A percentile compares a stretch with the other conserved stretches of the same genome.
These are phyloP conservation scores for Tapirus indicus DNA, from an alignment of 2,797 vertebrate genomes.

Conservation along the genomic window DNA sequence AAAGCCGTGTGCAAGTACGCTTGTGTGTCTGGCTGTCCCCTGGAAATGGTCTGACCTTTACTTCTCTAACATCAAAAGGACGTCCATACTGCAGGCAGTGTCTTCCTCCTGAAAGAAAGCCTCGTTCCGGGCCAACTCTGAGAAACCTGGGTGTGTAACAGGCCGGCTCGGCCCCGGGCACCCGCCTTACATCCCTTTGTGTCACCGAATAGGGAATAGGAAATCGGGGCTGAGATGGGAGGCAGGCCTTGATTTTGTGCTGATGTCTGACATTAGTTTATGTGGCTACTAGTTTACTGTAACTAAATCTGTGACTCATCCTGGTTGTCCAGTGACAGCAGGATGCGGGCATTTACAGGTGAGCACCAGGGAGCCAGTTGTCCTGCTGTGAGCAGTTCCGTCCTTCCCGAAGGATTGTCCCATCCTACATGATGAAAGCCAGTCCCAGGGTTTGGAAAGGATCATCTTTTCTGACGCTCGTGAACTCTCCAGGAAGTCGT, in stretches of 20 bases:
- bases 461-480: not conserved
- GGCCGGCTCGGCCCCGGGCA: not conserved
- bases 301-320: not conserved
- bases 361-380: too few relatives aligned
- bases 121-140: accelerated
- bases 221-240: not conserved
- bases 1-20: accelerated
- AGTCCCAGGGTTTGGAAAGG: accelerated
- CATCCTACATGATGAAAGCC: not conserved
- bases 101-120: not conserved
- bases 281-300: not conserved
- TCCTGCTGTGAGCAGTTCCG: not conserved
- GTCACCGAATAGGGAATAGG: not conserved
- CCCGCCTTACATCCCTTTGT: accelerated
- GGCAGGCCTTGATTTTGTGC: not conserved
- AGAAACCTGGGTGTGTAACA: not conserved
- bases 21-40: not conserved
- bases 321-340: not conserved
- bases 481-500: not conserved
- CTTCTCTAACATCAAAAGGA: not conserved
- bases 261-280: not conserved
- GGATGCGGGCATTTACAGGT: not conserved
- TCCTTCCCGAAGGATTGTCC: not conserved
- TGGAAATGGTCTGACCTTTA: not conserved
- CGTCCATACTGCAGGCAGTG: not conserved